Evolutionary conservation across 2,888 invertebrate species (phyloP), one percentile per base, ranked within the genome.

Genomic region (Odontocolon sp.): DNA sequence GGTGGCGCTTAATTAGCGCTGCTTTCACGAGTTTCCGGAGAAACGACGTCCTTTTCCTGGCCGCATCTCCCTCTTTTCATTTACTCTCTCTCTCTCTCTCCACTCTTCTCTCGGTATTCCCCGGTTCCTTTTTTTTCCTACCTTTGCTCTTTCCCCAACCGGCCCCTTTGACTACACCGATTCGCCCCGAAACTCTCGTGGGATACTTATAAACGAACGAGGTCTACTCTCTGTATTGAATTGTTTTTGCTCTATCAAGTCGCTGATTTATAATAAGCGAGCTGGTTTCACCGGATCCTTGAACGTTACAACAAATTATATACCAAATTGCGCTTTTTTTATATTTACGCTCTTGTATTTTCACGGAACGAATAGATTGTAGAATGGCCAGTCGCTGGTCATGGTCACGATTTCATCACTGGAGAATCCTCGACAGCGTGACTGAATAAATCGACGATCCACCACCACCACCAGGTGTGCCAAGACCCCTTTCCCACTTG

Each of bases 1-100:
- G 82, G 80, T 85, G 85, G 78, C 84, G 85, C 84, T 86, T 86
- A 86, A 86, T 86, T 86, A 86, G 85, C 86, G 79, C 81, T 80
- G 81, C 80, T 84, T 86, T 85, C 82, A 23, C 77, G 81, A 84
- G 85, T 85, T 85, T 84, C 84, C 79, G 75, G 75, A 11, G 28
- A 11, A 21, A 33, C 56, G 54, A 54, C 59, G 67, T 76, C 56
- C 72, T 77, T 77, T 72, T 72, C 68, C 61, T 33, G 26, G 47
- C 52, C 56, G 40, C 31, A 26, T 45, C 56, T 47, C 45, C 9
- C 68, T 54, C 36, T 52, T 36, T 59, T 18, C 50, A 2, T n/a
- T 8, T 16, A 5, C 33, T 33, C 45, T 8, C 16, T 54, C 9
- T 11, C 45, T 31, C 64, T 16, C 16, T 9, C 66, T 28, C 66